Evolutionary conservation across 2,888 invertebrate genomes (phyloP), one percentile per base, ranked within the genome.

Genomic region (Plagiodera versicolora): DNA sequence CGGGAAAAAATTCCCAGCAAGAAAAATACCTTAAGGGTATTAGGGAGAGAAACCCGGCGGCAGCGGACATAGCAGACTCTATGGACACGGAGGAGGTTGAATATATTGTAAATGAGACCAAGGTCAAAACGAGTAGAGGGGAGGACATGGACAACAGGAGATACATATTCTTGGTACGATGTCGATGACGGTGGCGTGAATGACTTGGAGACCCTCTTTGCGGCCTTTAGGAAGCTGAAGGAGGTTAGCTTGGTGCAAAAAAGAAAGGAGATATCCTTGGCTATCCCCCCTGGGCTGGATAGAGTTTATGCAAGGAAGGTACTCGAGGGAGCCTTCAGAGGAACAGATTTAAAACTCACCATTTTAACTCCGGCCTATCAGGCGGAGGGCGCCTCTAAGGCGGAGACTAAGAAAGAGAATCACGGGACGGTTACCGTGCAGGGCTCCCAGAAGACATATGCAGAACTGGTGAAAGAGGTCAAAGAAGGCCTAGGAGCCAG

Each of bases 101-200:
- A 2, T 48, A 19, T n/a, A 49, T 49, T 5, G 24, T 24, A 11
- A 49, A 49, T 2, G 24, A 14, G 24, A 20, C 20, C n/a, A 49
- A 16, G 49, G 24, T n/a, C 16, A 49, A 9, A 14, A 49, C 49
- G 49, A 49, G 49, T 8, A 49, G 49, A 6, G 49, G 49, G 14
- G 17, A 49, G n/a, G 49, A 24, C n/a, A 8, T 16, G 14, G 24
- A 2, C 14, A 11, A 45, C 14, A 8, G 14, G 1, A 49, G n/a
- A 11, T 49, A 49, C n/a, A 11, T 49, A 3, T 49, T 20, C 28
- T 10, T 49, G 8, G 49, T 28, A 49, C 16, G 49, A 49, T 14
- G 14, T 49, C 11, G 49, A 49, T 11, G 14, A 28, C 4, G 16
- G 17, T 11, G 19, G 10, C 2, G 20, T 17, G 8, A 28, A 49